A percentile compares a stretch with the other conserved stretches of the same genome.
Conservation (phyloP, 2,797 vertebrate species). For the Hyperoplus immaculatus region DNA sequence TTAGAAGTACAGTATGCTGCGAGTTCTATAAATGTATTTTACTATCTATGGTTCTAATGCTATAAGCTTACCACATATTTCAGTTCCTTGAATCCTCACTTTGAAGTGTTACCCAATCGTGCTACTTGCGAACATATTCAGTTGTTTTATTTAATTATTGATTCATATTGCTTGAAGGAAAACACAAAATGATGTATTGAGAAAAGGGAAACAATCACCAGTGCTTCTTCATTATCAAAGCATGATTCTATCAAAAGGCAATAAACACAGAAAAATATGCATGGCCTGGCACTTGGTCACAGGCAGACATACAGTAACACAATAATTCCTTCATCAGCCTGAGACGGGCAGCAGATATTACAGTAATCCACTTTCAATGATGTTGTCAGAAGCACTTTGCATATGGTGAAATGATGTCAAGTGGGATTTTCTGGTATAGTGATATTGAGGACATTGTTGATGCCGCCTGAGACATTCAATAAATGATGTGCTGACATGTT, state of each 20-base stretch:
- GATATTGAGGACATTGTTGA: background rate
- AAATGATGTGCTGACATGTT: background rate
- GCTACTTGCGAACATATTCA: background rate
- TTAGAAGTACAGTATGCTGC: background rate
- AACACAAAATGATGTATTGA: constrained; percentile 16
- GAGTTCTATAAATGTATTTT: background rate
- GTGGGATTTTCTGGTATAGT: background rate
- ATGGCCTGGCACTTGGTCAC: background rate
- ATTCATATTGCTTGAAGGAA: constrained; percentile 8
- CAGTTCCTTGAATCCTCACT: background rate
- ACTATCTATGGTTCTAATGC: background rate
- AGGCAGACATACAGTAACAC: background rate
- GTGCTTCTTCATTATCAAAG: constrained; percentile 15
- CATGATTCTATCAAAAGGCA: constrained; percentile 5
- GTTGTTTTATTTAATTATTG: constrained; percentile 5
- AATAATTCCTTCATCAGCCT: background rate
- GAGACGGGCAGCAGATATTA: constrained; percentile 8
- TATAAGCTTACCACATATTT: background rate
- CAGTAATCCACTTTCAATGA: constrained; percentile 2
- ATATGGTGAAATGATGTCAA: background rate
- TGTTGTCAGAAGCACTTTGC: background rate
- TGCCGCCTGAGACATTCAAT: background rate
- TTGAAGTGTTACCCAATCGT: background rate
- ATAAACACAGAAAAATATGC: background rate
- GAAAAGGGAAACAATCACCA: constrained; percentile 1